Percentiles rank a stretch among this genome's conserved stretches.
These are phyloP conservation scores for Oreochromis mossambicus DNA, from an alignment of 2,797 vertebrate species.

Conservation along the genomic window DNA sequence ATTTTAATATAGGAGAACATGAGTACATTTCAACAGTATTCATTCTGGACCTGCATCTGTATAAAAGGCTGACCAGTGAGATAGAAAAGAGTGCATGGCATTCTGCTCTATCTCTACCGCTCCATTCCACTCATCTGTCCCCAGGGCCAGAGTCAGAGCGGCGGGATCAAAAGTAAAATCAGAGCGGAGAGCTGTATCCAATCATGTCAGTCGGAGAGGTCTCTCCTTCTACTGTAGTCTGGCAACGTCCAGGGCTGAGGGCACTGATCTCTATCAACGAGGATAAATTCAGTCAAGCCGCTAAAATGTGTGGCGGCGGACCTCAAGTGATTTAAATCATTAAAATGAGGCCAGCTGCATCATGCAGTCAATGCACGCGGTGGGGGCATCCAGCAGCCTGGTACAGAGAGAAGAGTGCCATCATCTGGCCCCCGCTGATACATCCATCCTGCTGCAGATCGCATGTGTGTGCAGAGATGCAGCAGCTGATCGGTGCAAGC, in stretches of 20 bases:
- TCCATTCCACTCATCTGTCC: conserved; percentile 60
- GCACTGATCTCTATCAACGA: conserved; percentile 71
- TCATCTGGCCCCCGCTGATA: conserved; percentile 68
- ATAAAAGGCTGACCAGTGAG: conserved; percentile 54
- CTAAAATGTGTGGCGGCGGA: conserved; percentile 64
- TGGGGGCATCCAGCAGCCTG: conserved; percentile 41
- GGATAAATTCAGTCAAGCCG: conserved; percentile 74
- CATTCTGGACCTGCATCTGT: conserved; percentile 34
- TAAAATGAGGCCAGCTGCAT: conserved; percentile 71
- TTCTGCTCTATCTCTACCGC: conserved; percentile 44
- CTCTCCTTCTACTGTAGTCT: conserved; percentile 67
- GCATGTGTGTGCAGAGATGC: conserved; percentile 21
- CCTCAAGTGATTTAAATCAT: conserved; percentile 75
- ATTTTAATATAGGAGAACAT: conserved; percentile 17
- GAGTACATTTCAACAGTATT: conserved; percentile 16
- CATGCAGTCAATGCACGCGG: conserved; percentile 47
- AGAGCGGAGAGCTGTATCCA: conserved; percentile 65
- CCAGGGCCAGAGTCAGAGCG: conserved; percentile 58
- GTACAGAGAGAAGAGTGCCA: conserved; percentile 76
- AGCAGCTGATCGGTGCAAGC: conserved; percentile 13
- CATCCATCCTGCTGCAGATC: conserved; percentile 40
- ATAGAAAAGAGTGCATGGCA: conserved; percentile 48
- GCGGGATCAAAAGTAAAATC: conserved; percentile 73
- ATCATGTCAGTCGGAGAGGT: conserved; percentile 67
- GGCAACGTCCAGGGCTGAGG: conserved; percentile 64